A percentile compares a stretch with the other conserved stretches of the same genome.
Evolutionary conservation across 2,888 invertebrate genomes (phyloP).

Genomic region (Penaeus monodon): DNA sequence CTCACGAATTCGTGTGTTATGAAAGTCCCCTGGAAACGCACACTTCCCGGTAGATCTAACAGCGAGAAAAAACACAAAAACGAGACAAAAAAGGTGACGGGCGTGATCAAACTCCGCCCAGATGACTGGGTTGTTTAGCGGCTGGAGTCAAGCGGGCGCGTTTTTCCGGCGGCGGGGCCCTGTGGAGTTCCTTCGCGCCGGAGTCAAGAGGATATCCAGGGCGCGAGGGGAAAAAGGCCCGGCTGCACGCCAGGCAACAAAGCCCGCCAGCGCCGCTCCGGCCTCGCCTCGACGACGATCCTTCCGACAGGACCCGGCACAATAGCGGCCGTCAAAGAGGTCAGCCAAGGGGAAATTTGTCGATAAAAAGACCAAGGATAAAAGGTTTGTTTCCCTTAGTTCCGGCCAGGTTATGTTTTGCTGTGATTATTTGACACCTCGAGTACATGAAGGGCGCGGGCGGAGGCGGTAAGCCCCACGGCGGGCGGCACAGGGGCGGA

Average conservation of each 20-base stretch:
- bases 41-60: too few species aligned
- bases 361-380: conserved; percentile 23
- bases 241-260: neutral
- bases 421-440: conserved; percentile 3
- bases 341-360: conserved; percentile 29
- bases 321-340: conserved; percentile 14
- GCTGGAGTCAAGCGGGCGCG: too few species aligned
- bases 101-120: too few species aligned
- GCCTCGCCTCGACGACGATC: neutral
- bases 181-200: too few species aligned
- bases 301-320: neutral
- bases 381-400: conserved; percentile 29
- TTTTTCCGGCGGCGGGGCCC: too few species aligned
- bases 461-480: neutral
- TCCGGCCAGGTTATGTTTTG: conserved; percentile 24
- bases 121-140: too few species aligned
- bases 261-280: neutral
- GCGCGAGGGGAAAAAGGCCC: too few species aligned
- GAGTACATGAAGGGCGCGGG: neutral
- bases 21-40: too few species aligned
- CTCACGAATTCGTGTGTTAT: too few species aligned
- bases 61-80: too few species aligned
- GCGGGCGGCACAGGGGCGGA: conserved; percentile 1
- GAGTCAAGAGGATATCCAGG: too few species aligned
- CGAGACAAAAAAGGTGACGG: too few species aligned